These are phyloP conservation scores for Leucophenga varia DNA, from an alignment of 1,140 invertebrate genomes.

Conservation along the genomic window DNA sequence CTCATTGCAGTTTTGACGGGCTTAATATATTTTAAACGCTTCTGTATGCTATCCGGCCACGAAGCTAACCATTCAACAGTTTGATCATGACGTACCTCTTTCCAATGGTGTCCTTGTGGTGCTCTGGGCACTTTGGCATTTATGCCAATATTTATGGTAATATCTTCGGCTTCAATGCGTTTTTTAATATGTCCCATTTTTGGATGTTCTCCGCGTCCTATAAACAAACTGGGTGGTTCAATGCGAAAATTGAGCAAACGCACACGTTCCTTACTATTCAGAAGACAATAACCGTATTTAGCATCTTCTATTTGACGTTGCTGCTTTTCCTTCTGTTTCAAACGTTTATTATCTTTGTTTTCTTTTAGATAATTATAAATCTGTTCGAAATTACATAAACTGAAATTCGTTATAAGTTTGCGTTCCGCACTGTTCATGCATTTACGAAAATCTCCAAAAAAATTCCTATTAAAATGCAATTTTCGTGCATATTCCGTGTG, in stretches of 20 bases:
- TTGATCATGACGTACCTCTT: slow-evolving; percentile 4
- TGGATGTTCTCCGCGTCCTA: background rate
- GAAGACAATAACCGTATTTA: background rate
- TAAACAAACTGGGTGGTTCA: background rate
- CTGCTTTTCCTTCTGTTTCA: no score
- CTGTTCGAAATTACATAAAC: slow-evolving; percentile 1
- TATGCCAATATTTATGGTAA: slow-evolving; percentile 5
- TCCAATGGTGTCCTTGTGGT: slow-evolving; percentile 4
- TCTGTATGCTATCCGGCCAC: background rate
- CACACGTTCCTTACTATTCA: background rate
- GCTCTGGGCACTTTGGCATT: background rate
- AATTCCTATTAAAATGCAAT: background rate
- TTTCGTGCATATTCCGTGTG: background rate
- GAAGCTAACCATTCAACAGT: slow-evolving; percentile 3
- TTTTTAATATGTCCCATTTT: slow-evolving; percentile 7
- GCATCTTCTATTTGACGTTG: background rate
- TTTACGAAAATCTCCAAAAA: slow-evolving; percentile 7
- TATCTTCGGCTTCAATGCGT: slow-evolving; percentile 11
- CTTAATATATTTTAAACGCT: background rate
- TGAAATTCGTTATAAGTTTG: background rate
- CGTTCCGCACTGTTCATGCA: slow-evolving; percentile 3
- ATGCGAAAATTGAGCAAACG: background rate
- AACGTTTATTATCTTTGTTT: no score
- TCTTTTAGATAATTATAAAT: background rate
- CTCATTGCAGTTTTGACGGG: background rate